phyloP scores from a whole-genome alignment of 1,140 invertebrate species.

The Thaumatotibia leucotreta region DNA sequence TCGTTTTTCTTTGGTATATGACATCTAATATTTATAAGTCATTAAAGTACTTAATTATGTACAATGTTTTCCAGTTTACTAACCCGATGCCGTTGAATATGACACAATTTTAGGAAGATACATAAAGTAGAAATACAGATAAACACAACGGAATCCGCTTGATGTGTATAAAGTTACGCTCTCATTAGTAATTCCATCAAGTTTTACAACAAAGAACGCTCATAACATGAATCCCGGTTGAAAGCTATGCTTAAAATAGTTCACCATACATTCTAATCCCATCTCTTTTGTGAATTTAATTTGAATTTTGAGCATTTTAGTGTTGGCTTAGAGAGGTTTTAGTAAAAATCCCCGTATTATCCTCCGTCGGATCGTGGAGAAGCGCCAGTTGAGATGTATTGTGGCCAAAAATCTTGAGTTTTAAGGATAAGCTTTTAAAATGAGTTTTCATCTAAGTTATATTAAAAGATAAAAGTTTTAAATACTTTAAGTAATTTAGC shows the following conservation, averaged over 20 bases:
- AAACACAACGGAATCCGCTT: not conserved
- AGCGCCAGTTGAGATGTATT: constrained; percentile 19
- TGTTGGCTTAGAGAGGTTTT: constrained; percentile 47
- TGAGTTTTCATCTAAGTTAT: not conserved
- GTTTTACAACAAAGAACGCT: not conserved
- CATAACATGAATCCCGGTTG: not conserved
- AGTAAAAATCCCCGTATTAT: constrained; percentile 59
- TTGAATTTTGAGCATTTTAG: constrained; percentile 49
- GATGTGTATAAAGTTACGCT: not conserved
- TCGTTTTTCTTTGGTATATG: no score
- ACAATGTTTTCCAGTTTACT: no score
- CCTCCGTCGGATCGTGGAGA: constrained; percentile 39
- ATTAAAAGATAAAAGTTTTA: no score
- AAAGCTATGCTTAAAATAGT: not conserved
- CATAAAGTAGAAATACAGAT: not conserved
- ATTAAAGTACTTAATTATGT: no score
- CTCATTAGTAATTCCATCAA: not conserved
- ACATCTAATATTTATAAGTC: no score
- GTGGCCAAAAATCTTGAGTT: constrained; percentile 21
- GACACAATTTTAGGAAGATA: no score
- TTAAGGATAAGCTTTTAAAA: not conserved
- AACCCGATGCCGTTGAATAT: no score
- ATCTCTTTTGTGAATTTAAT: constrained; percentile 31
- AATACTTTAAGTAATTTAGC: no score
- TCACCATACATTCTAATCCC: not conserved